Base-by-base conservation (phyloP, 2,888 invertebrate species). In the Tolmerus cingulatus region DNA sequence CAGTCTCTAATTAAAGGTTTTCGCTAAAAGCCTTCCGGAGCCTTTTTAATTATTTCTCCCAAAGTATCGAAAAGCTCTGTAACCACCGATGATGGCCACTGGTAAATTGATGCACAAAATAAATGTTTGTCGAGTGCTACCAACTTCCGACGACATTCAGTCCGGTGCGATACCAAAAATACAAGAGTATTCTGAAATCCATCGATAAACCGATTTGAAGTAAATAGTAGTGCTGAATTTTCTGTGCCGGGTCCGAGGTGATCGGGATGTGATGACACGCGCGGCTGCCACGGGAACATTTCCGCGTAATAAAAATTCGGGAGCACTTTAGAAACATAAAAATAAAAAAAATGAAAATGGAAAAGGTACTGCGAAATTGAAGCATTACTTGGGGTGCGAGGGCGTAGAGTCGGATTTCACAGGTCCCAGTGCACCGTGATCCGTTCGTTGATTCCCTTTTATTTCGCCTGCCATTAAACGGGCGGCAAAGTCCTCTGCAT, bases 101-200 rank as follows among this genome's bases (percentile, higher is more conserved):
- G 27, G 74, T 43, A 85, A 85, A 85, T 85, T 43, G 85, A 85
- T 74, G 85, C 74, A 74, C 74, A 85, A 74, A 74, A 85, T 85
- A 85, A 84, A 85, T 85, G 74, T 85, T 74, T 85, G 85, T 23
- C 40, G 84, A 84, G 37, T 85, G 85, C 46, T 85, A 85, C 74
- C 66, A 74, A 23, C n/a, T 82, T 82, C 66, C 57, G 74, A 30
- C 74, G 40, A 46, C 74, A 40, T 74, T 30, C 16, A 66, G 12
- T 30, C 40, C 40, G 19, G 12, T 19, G 30, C 34, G 12, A 23
- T 66, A 19, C 19, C 23, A 66, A 40, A n/a, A 19, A 51, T 51
- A 46, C 16, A 3, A 46, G 27, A n/a, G 57, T 34, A 84, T 84
- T 74, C 74, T 7, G 19, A 84, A 84, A 84, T 84, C 84, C 84